Evolutionary conservation across 23 tunicate species (phyloP).

Genomic region (Oikopleura albicans): DNA sequence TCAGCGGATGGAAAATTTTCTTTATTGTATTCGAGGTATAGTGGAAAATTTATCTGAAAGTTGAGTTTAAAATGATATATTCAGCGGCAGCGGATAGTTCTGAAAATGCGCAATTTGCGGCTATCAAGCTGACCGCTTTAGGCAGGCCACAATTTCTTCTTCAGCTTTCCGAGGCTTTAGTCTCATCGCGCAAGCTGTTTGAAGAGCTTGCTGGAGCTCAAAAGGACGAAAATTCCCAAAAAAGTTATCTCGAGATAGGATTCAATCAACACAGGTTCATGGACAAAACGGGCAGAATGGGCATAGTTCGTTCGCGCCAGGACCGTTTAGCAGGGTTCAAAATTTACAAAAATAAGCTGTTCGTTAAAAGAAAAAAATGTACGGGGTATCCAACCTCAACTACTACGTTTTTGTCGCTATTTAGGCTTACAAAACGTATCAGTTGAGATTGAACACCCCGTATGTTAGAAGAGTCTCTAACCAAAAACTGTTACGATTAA

Average conservation of each 20-base stretch:
- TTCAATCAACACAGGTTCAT: not conserved
- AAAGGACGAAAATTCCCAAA: not conserved
- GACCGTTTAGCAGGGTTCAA: too few relatives aligned
- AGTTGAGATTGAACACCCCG: too few relatives aligned
- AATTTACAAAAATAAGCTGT: too few relatives aligned
- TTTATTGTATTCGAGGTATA: not conserved
- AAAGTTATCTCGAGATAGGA: not conserved
- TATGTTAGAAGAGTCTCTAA: too few relatives aligned
- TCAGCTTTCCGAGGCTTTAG: not conserved
- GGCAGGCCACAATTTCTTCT: conserved; percentile 83
- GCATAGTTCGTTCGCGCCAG: conserved; percentile 13
- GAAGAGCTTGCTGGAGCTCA: not conserved
- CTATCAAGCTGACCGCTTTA: conserved; percentile 64
- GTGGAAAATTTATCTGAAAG: too few relatives aligned
- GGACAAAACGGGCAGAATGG: not conserved
- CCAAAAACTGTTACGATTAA: too few relatives aligned
- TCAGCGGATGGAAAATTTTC: conserved; percentile 53
- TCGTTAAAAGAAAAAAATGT: too few relatives aligned
- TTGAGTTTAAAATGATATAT: too few relatives aligned
- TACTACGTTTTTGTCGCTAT: too few relatives aligned
- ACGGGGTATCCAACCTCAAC: too few relatives aligned
- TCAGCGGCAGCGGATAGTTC: conserved; percentile 40
- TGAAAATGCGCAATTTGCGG: conserved; percentile 63
- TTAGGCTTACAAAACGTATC: too few relatives aligned
- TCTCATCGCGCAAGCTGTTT: not conserved